A percentile compares a stretch with the other conserved stretches of the same genome.
These are phyloP conservation scores for Megalopta genalis DNA, from an alignment of 1,140 invertebrate genomes.

Conservation along the genomic window DNA sequence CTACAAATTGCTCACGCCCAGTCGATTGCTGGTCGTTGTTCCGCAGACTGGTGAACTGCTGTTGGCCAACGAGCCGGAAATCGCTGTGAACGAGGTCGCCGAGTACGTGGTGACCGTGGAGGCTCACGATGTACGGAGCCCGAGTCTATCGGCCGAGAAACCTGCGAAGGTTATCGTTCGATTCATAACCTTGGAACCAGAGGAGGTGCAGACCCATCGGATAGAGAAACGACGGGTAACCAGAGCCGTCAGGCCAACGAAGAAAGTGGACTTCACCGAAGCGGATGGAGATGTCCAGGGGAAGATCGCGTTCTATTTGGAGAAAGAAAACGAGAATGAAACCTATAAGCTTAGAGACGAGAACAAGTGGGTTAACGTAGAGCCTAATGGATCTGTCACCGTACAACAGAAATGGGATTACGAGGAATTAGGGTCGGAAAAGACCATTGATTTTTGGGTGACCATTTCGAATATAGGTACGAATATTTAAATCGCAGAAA, in stretches of 20 bases:
- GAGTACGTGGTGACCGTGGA: conserved; percentile 87
- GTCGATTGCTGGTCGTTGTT: conserved; percentile 90
- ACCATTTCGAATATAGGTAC: conserved; percentile 93
- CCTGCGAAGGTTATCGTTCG: conserved; percentile 88
- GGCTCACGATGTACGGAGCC: conserved; percentile 89
- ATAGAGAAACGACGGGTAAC: conserved; percentile 90
- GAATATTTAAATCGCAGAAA: not conserved
- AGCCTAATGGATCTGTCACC: conserved; percentile 92
- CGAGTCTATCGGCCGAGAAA: conserved; percentile 84
- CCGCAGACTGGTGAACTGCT: conserved; percentile 95
- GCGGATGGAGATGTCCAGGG: conserved; percentile 93
- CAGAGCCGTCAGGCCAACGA: conserved; percentile 92
- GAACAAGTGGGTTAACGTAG: conserved; percentile 96
- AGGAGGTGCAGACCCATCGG: conserved; percentile 80
- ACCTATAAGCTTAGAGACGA: conserved; percentile 96
- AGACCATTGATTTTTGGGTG: conserved; percentile 98
- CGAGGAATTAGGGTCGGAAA: conserved; percentile 96
- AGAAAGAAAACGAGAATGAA: conserved; percentile 94
- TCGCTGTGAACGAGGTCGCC: conserved; percentile 80
- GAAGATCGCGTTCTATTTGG: conserved; percentile 92
- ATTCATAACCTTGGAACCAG: conserved; percentile 83
- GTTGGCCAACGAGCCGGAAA: conserved; percentile 86
- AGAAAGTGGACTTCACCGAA: conserved; percentile 95
- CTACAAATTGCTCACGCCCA: conserved; percentile 89
- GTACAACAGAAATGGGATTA: conserved; percentile 98